These are phyloP conservation scores for Lepus europaeus DNA, from an alignment of 2,113 vertebrate genomes.

Conservation along the genomic window DNA sequence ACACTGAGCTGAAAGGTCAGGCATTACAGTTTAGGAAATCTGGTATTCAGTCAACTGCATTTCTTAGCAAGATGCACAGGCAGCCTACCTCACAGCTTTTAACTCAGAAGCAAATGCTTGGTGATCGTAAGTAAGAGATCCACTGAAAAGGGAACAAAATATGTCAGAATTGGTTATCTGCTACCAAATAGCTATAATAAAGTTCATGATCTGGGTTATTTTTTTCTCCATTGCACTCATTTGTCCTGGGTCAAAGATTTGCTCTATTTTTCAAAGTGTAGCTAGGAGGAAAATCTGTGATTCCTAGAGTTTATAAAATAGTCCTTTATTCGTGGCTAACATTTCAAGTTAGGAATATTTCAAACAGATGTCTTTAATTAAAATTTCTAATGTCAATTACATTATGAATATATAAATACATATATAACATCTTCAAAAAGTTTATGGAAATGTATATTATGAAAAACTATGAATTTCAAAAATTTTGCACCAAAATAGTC, in stretches of 20 bases:
- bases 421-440: no score
- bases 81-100: not conserved
- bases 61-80: not conserved
- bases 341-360: not conserved
- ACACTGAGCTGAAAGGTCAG: not conserved
- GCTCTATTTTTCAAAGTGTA: not conserved
- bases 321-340: not conserved
- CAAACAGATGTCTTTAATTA: not conserved
- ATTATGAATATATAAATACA: not conserved
- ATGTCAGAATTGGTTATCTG: not conserved
- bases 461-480: no score
- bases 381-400: not conserved
- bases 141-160: not conserved
- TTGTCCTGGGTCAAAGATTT: not conserved
- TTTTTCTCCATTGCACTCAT: not conserved
- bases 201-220: not conserved
- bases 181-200: not conserved
- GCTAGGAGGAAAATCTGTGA: not conserved
- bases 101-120: slow-evolving; percentile 20
- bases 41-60: not conserved
- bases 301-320: not conserved
- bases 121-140: not conserved
- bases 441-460: no score
- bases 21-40: not conserved
- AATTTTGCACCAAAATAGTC: no score